phyloP scores from a whole-genome alignment of 2,113 vertebrate genomes.

The Sinocyclocheilus grahami region DNA sequence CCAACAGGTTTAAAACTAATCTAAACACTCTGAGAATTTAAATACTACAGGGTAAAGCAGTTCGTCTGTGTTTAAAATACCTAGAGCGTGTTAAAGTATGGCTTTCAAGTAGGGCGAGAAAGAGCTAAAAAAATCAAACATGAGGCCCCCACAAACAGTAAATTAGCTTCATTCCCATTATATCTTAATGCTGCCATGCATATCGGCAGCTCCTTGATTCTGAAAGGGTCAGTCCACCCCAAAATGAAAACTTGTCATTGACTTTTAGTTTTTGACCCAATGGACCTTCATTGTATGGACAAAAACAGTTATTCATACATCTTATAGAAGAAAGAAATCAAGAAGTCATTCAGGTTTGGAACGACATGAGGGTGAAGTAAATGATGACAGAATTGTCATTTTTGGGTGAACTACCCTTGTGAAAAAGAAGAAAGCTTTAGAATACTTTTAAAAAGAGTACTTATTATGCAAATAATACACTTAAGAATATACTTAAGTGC shows the following conservation, averaged over 20 bases:
- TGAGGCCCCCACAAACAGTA: background rate
- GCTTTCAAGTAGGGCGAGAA: constrained; percentile 34
- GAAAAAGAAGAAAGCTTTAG: background rate
- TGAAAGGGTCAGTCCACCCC: background rate
- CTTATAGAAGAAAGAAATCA: too few relatives aligned
- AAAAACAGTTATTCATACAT: too few relatives aligned
- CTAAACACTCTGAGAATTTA: background rate
- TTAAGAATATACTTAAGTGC: background rate
- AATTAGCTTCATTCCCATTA: background rate
- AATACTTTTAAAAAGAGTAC: background rate
- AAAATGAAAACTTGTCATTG: background rate
- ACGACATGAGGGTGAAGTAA: too few relatives aligned
- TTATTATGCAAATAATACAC: background rate
- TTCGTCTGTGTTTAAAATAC: background rate
- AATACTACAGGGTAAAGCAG: constrained; percentile 10
- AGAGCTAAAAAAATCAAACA: constrained; percentile 8
- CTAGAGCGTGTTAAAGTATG: constrained; percentile 2
- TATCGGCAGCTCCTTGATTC: background rate
- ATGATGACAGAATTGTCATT: background rate
- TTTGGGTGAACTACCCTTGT: background rate
- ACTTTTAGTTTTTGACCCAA: background rate
- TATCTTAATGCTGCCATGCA: constrained; percentile 17
- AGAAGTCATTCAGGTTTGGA: too few relatives aligned
- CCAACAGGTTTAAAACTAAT: background rate
- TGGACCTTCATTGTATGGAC: too few relatives aligned